A percentile compares a stretch with the other conserved stretches of the same genome.
Conservation (phyloP, 1,140 invertebrate species). For the Brachionus koreanus region DNA sequence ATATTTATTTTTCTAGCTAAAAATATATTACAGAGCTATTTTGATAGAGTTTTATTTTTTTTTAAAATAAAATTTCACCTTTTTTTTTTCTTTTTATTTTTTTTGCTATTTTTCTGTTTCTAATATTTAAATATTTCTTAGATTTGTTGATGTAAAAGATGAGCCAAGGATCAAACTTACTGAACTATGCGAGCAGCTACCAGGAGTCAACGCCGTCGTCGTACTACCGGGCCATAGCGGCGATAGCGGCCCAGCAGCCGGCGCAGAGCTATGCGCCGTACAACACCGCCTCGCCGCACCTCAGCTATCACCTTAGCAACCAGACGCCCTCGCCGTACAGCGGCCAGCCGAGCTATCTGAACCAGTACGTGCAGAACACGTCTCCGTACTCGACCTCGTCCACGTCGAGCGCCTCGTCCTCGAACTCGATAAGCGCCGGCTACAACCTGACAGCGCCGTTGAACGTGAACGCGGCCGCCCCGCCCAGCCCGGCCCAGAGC, state of each 20-base stretch:
- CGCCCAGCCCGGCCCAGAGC: neutral
- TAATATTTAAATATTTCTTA: neutral
- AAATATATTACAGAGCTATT: constrained; percentile 26
- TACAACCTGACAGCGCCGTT: neutral
- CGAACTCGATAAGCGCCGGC: neutral
- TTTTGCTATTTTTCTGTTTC: neutral
- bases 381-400: constrained; percentile 39
- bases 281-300: constrained; percentile 7
- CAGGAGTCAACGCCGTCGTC: neutral
- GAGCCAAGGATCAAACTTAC: constrained; percentile 19
- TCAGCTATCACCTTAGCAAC: constrained; percentile 13
- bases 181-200: neutral
- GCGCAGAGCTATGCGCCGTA: neutral
- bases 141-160: constrained; percentile 10
- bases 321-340: neutral
- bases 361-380: constrained; percentile 42
- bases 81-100: constrained; percentile 21
- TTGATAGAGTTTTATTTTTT: constrained; percentile 19
- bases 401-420: neutral
- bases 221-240: constrained; percentile 36
- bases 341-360: neutral
- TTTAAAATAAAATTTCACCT: constrained; percentile 2
- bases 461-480: neutral
- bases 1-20: constrained; percentile 29
- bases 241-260: constrained; percentile 30